Percentiles rank a stretch among this genome's conserved stretches.
phyloP scores from a whole-genome alignment of 1,140 invertebrate genomes.

The Drosophila simulans region DNA sequence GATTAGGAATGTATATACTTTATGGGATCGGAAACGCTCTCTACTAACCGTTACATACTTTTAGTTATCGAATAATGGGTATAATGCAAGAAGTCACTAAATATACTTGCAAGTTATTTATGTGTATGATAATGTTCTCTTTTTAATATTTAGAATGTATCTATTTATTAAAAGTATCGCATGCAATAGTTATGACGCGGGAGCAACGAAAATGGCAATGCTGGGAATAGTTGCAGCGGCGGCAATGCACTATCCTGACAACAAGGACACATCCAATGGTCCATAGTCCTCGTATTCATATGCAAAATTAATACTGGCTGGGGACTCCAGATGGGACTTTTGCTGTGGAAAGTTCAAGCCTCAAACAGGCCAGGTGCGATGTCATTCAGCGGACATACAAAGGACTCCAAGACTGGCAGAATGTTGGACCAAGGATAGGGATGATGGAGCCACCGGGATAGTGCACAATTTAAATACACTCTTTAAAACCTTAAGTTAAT shows the following conservation, averaged over 20 bases:
- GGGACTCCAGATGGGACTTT: constrained; percentile 12
- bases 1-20: no score
- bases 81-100: no score
- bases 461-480: not conserved
- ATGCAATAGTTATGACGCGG: constrained; percentile 47
- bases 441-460: not conserved
- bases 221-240: not conserved
- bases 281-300: constrained; percentile 50
- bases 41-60: no score
- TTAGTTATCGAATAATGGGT: no score
- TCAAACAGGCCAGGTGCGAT: constrained; percentile 12
- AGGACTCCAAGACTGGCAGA: not conserved
- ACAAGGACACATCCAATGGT: constrained; percentile 41
- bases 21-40: no score
- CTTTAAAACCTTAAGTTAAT: not conserved
- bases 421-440: not conserved
- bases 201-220: not conserved
- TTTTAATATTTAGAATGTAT: no score
- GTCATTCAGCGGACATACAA: constrained; percentile 11
- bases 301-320: constrained; percentile 61
- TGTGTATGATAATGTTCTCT: no score
- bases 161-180: constrained; percentile 39
- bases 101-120: no score
- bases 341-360: constrained; percentile 13
- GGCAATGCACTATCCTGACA: not conserved